Base-by-base conservation (phyloP, 2,888 invertebrate species). In the Eulithis prunata region DNA sequence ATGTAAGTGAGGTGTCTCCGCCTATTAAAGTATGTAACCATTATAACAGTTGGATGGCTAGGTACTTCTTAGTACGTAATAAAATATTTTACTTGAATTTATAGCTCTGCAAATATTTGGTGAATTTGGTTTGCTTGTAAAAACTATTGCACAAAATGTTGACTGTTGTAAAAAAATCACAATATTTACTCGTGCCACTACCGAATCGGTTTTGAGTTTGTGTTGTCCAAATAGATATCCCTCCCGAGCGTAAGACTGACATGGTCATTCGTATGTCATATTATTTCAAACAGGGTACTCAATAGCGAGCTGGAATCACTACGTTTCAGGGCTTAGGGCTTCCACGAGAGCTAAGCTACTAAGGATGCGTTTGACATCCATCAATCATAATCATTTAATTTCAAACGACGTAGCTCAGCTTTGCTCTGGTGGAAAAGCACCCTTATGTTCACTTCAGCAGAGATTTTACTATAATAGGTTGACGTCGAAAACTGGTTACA, bases 1-100 rank as follows among this genome's bases (percentile, higher is more conserved):
- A 58, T 88, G 84, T 89, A 91, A 90, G 90, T 91, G 90, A 91
- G 86, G 87, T 87, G 84, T 91, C 89, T 93, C 93, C 93, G 93
- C 93, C 93, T 93, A 93, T 93, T 91, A 91, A 88, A 79, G 75
- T 90, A 88, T 90, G 87, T 91, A 90, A 90, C 90, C 90, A 89
- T 90, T 88, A 84, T 87, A 11, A 87, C 82, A 82, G 86, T 87
- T 88, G 83, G 86, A 89, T 92, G 90, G 89, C 86, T 90, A 21
- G 21, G 21, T 21, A 91, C 88, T 87, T 87, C 84, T 87, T 89
- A 91, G 90, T 92, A 90, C 86, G 90, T 90, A 87, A 86, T 88
- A 85, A 87, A 66, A 87, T 85, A 85, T 84, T 84, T 84, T 87
- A 84, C 86, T 83, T 85, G 83, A 87, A 81, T 86, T 86, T 82